Evolutionary conservation across 2,888 invertebrate species (phyloP), one percentile per base, ranked within the genome.

Genomic region (Drosophila anomelani): DNA sequence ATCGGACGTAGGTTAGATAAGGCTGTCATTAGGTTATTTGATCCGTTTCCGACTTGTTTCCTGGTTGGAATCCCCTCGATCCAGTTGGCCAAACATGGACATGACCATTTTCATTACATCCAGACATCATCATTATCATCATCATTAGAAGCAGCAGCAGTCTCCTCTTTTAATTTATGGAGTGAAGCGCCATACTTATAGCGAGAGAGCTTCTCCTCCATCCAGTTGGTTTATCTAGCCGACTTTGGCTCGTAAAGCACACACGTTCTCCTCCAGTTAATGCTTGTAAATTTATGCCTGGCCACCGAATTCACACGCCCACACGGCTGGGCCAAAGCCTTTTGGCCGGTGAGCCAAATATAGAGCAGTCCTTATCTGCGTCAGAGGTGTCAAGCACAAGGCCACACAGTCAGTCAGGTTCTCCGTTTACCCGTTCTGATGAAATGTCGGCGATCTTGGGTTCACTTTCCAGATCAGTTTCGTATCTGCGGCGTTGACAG

Each of bases 341-440:
- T 41, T 36, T 20, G 34, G 34, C 20, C 15, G 1, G 34, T 26
- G 51, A n/a, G 41, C 49, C 68, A 56, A 56, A 68, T 68, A 49
- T 43, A 68, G 68, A 69, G n/a, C 70, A 36, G 39, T 17, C 56
- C 56, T 68, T 69, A 68, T 68, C 70, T 56, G 57, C 12, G 20
- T 15, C 43, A 44, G 39, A 39, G 59, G 59, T 70, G 72, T 71
- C 59, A 69, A 69, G 69, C 58, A 71, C 69, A 70, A 53, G 71
- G 69, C 59, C 64, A 44, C 43, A 36, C 20, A 51, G 51, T 34
- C 51, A 17, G 32, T 32, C 8, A 0, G 8, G 23, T 32, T 43
- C 38, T 23, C 44, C 17, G 26, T 15, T 69, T 57, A 32, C 38
- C 51, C 32, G 26, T 72, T 72, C 70, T 79, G 76, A 61, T 71